Conservation (phyloP, 2,797 vertebrate genomes). For the Falco rusticolus region DNA sequence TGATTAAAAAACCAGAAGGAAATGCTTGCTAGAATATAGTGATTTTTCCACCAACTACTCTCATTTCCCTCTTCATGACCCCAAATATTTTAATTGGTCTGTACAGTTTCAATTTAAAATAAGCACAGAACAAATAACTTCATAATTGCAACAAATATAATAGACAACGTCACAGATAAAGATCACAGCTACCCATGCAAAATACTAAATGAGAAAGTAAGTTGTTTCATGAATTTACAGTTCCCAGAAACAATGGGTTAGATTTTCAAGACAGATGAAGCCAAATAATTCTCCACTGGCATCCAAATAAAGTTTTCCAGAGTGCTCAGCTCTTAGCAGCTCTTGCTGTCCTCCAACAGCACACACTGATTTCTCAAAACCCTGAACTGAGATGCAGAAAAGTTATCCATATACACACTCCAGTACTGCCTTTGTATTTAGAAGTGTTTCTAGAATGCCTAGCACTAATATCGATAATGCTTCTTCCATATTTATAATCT, state of each 20-base stretch:
- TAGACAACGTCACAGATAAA: slow-evolving; percentile 52
- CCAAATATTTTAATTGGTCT: slow-evolving; percentile 39
- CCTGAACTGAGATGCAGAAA: background rate
- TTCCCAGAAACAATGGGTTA: slow-evolving; percentile 64
- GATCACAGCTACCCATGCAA: slow-evolving; percentile 52
- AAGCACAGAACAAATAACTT: slow-evolving; percentile 40
- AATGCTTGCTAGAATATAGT: slow-evolving; percentile 21
- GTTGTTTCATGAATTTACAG: slow-evolving; percentile 10
- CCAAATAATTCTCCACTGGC: slow-evolving; percentile 45
- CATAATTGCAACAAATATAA: slow-evolving; percentile 38
- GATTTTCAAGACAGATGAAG: slow-evolving; percentile 38
- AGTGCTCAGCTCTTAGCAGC: slow-evolving; percentile 13
- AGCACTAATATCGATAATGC: background rate
- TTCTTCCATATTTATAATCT: background rate
- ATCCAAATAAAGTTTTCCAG: slow-evolving; percentile 59
- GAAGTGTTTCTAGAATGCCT: background rate
- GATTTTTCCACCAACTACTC: slow-evolving; percentile 37
- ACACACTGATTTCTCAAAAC: background rate
- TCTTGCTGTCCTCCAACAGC: background rate
- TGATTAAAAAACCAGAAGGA: slow-evolving; percentile 27
- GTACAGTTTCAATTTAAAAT: slow-evolving; percentile 32
- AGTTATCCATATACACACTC: background rate
- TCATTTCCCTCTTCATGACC: slow-evolving; percentile 5
- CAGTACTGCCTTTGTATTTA: background rate
- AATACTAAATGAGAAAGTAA: slow-evolving; percentile 43